Conservation (phyloP, 2,888 invertebrate genomes). For the Melieria crassipennis region DNA sequence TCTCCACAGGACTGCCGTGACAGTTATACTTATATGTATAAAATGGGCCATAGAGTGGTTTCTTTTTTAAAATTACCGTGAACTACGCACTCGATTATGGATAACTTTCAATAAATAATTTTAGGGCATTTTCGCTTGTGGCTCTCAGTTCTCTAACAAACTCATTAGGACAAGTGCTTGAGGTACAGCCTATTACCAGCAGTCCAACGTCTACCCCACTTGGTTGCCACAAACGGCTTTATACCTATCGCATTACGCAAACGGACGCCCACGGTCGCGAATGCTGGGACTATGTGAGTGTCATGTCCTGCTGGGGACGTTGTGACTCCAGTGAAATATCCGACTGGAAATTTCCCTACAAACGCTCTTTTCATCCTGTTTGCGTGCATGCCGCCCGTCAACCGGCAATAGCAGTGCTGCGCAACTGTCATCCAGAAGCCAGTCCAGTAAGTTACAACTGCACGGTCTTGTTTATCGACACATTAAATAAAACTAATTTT, state of each 20-base stretch:
- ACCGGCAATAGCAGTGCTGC: slow-evolving; percentile 73
- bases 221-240: slow-evolving; percentile 75
- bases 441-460: slow-evolving; percentile 47
- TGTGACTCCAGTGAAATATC: slow-evolving; percentile 89
- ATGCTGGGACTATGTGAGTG: slow-evolving; percentile 80
- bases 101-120: background rate
- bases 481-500: slow-evolving; percentile 32
- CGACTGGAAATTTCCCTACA: slow-evolving; percentile 90
- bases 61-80: too few species aligned
- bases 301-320: slow-evolving; percentile 82
- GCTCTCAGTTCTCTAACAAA: slow-evolving; percentile 10
- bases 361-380: slow-evolving; percentile 85
- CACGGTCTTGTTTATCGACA: slow-evolving; percentile 52
- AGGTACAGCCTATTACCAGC: slow-evolving; percentile 57
- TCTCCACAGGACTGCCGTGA: too few species aligned
- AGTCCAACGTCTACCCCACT: slow-evolving; percentile 67
- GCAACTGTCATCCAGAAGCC: slow-evolving; percentile 80
- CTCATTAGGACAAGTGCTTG: slow-evolving; percentile 50
- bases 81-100: too few species aligned
- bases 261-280: slow-evolving; percentile 68
- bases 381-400: slow-evolving; percentile 79
- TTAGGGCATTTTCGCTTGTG: slow-evolving; percentile 28
- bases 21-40: too few species aligned
- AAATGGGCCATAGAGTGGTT: too few species aligned
- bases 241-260: slow-evolving; percentile 74